Evolutionary conservation across 30 jellyfish, hydroid and myxozoan genomes (phyloP).

Genomic region (Turritopsis rubra): DNA sequence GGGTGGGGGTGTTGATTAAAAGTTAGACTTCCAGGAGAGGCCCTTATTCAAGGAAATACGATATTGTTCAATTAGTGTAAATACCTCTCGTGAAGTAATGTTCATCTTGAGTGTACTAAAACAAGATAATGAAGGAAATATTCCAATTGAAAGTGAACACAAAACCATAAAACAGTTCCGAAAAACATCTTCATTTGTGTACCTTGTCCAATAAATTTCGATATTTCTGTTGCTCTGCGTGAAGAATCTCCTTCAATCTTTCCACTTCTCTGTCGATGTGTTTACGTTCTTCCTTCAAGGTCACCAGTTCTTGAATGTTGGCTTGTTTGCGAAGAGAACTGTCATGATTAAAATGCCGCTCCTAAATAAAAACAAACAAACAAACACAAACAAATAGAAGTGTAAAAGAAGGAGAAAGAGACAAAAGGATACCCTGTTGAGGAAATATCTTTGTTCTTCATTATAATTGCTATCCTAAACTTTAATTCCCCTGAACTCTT

Average conservation of each 20-base stretch:
- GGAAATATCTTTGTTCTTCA: background rate
- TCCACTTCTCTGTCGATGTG: conserved; percentile 65
- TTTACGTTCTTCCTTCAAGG: conserved; percentile 60
- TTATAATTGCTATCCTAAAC: background rate
- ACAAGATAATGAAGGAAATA: background rate
- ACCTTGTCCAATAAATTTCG: conserved; percentile 71
- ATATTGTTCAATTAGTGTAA: too few species aligned
- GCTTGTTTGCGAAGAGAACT: conserved; percentile 55
- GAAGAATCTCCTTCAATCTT: conserved; percentile 44
- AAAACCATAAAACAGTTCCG: background rate
- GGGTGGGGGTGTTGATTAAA: too few species aligned
- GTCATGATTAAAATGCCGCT: conserved; percentile 60
- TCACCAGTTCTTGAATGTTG: conserved; percentile 80
- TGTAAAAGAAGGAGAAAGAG: too few species aligned
- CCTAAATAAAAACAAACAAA: conserved; percentile 36
- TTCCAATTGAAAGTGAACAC: background rate
- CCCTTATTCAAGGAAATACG: too few species aligned
- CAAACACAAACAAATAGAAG: background rate
- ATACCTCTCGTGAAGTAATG: conserved; percentile 59
- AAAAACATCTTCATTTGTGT: background rate
- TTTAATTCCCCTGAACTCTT: too few species aligned
- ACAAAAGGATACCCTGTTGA: too few species aligned
- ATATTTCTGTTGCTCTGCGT: conserved; percentile 46
- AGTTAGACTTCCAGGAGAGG: too few species aligned
- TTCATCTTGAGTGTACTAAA: conserved; percentile 41